These are phyloP conservation scores for Oceanodroma leucorhoa DNA, from an alignment of 2,797 vertebrate genomes.

Conservation along the genomic window DNA sequence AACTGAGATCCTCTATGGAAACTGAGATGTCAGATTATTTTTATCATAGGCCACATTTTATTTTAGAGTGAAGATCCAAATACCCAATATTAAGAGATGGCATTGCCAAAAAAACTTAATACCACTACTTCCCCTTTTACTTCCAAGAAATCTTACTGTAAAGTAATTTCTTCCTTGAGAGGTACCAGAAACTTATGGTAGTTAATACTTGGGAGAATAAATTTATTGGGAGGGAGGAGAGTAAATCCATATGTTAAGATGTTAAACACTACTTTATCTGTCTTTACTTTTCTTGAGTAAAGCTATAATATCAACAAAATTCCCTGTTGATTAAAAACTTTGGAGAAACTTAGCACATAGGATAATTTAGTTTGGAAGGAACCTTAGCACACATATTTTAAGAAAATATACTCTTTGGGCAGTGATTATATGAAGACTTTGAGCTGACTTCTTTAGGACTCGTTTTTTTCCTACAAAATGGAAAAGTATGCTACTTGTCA, in stretches of 20 bases:
- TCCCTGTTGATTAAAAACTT: background rate
- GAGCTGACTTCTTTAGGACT: background rate
- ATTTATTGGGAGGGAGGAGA: background rate
- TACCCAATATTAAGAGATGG: background rate
- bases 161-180: background rate
- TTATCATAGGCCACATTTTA: background rate
- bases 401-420: background rate
- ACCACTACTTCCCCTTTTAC: background rate
- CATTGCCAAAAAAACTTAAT: background rate
- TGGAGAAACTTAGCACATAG: background rate
- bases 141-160: background rate
- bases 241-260: background rate
- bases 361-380: background rate
- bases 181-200: background rate
- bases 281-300: background rate
- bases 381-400: background rate
- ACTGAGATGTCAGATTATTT: background rate
- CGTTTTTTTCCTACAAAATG: background rate
- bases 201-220: background rate
- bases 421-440: background rate
- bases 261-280: background rate
- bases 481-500: background rate
- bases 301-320: background rate
- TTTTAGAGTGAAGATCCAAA: background rate
- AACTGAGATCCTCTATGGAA: background rate